These are phyloP conservation scores for Forbesichthys agassizii DNA, from an alignment of 2,113 vertebrate species.

Conservation along the genomic window DNA sequence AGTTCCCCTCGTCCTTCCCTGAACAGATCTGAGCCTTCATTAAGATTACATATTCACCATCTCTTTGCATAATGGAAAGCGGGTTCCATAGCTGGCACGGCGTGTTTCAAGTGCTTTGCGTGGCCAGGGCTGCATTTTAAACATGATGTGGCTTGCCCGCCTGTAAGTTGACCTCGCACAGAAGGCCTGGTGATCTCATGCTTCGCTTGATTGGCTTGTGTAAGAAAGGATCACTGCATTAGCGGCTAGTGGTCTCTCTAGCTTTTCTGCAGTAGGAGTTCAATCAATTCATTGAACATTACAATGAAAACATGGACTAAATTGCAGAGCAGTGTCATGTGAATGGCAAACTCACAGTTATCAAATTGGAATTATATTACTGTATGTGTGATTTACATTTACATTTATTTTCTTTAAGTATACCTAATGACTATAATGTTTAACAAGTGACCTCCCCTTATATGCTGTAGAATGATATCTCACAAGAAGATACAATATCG, in stretches of 20 bases:
- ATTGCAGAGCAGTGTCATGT: too few species aligned
- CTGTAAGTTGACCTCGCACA: constrained; percentile 74
- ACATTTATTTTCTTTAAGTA: too few species aligned
- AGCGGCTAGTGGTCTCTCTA: constrained; percentile 46
- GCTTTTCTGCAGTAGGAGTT: constrained; percentile 79
- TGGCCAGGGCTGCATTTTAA: constrained; percentile 77
- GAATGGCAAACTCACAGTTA: too few species aligned
- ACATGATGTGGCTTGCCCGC: constrained; percentile 56
- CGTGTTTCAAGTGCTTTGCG: constrained; percentile 62
- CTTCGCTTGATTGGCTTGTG: constrained; percentile 76
- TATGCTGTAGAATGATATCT: constrained; percentile 40
- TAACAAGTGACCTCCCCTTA: constrained; percentile 30
- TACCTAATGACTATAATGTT: constrained; percentile 21
- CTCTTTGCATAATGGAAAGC: constrained; percentile 74
- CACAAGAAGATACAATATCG: constrained; percentile 51
- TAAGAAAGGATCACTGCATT: constrained; percentile 68
- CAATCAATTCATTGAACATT: constrained; percentile 86
- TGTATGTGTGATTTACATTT: too few species aligned
- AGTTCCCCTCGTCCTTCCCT: constrained; percentile 61
- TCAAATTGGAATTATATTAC: too few species aligned
- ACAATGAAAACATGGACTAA: constrained; percentile 83
- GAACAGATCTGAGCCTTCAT: constrained; percentile 73
- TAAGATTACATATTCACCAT: constrained; percentile 73
- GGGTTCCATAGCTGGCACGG: constrained; percentile 63
- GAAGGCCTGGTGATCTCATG: constrained; percentile 80